Base-by-base conservation (phyloP, 2,888 invertebrate genomes). In the Tinea semifulvella region DNA sequence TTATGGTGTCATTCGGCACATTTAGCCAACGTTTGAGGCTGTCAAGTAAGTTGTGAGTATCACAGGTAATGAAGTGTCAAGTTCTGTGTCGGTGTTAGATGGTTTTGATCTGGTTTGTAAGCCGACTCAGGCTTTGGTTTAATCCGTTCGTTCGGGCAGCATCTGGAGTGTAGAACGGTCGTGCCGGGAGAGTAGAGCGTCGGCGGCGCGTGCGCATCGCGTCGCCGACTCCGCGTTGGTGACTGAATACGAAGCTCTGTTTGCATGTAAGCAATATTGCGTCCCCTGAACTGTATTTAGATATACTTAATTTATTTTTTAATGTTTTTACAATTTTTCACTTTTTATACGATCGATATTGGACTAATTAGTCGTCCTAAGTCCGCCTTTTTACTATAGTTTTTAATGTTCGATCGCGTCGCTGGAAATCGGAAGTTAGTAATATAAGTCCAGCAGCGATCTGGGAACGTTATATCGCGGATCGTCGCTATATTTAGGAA, bases 231-330 rank as follows among this genome's bases (percentile, higher is more conserved):
- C 70, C 66, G 75, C 57, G 79, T 67, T 68, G 79, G 79, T 65
- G 77, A 80, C 79, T 80, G 77, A 74, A 65, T 68, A 64, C 65
- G 64, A 56, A 27, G 43, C 44, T 43, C 39, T 66, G 69, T 64
- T 68, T 68, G 65, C 26, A 63, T 65, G 61, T 58, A 60, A 64
- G 73, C 70, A 74, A 75, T 73, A 68, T 59, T 53, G 46, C 67
- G 66, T 71, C 74, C 76, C 76, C 77, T 69, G 65, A 76, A 79
- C 79, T 79, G 77, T 73, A 76, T 68, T 76, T 77, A 77, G 74
- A 67, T 11, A 73, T 75, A 77, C 67, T 73, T 76, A 71, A 76
- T 76, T 80, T 77, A 80, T 80, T 77, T 76, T 77, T 74, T 77
- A 80, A 61, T 66, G 63, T 63, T 63, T 75, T 17, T 76, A 77